A percentile compares a stretch with the other conserved stretches of the same genome.
These are phyloP conservation scores for Cerceris rybyensis DNA, from an alignment of 2,888 invertebrate species.

Conservation along the genomic window DNA sequence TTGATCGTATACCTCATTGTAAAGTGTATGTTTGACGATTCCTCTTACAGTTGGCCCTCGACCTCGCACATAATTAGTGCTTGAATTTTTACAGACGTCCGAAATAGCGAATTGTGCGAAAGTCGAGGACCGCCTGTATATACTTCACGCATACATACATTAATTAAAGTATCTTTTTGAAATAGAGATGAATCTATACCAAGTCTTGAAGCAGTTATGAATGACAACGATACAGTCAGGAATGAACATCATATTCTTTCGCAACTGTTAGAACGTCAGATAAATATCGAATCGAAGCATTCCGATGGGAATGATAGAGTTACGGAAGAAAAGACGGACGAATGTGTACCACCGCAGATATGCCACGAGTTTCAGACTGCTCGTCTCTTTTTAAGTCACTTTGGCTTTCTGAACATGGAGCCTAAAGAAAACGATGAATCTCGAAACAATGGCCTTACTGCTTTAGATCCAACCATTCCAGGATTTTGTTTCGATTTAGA, in stretches of 20 bases:
- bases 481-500: slow-evolving; percentile 92
- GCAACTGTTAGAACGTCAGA: slow-evolving; percentile 88
- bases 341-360: slow-evolving; percentile 90
- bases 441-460: slow-evolving; percentile 84
- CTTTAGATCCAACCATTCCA: slow-evolving; percentile 87
- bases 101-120: no score
- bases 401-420: slow-evolving; percentile 89
- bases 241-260: slow-evolving; percentile 87
- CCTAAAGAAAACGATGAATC: slow-evolving; percentile 71
- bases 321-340: slow-evolving; percentile 84
- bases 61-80: no score
- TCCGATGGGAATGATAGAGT: slow-evolving; percentile 78
- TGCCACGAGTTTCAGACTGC: slow-evolving; percentile 98
- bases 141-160: no score
- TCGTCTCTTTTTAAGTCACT: slow-evolving; percentile 96
- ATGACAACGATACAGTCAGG: slow-evolving; percentile 82
- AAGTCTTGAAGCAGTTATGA: slow-evolving; percentile 90
- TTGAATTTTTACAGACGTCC: no score
- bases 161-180: no score
- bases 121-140: no score
- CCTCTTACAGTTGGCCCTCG: slow-evolving; percentile 5
- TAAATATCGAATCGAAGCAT: slow-evolving; percentile 81
- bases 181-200: slow-evolving; percentile 95
- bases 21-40: slow-evolving; percentile 86
- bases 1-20: slow-evolving; percentile 90